These are phyloP conservation scores for Platerodrilus igneus DNA, from an alignment of 2,888 invertebrate genomes.

Conservation along the genomic window DNA sequence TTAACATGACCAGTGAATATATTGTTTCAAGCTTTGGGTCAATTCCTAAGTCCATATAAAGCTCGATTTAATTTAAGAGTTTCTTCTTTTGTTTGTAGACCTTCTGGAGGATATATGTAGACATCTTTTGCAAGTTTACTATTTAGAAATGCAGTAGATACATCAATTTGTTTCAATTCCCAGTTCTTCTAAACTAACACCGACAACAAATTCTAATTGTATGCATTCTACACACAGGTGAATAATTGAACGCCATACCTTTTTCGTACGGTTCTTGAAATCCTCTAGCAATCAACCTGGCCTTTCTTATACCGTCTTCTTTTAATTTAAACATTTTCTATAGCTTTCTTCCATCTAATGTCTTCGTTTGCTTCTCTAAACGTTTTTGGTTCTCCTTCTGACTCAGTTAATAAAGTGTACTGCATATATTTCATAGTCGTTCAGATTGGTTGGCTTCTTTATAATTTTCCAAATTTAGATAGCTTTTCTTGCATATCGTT, in stretches of 20 bases:
- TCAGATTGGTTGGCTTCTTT: too few relatives aligned
- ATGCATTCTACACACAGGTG: too few relatives aligned
- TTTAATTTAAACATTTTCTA: too few relatives aligned
- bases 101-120: conserved; percentile 11
- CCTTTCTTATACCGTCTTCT: conserved; percentile 25
- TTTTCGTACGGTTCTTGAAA: conserved; percentile 23
- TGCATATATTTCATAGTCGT: too few relatives aligned
- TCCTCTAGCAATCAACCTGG: conserved; percentile 27
- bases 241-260: conserved; percentile 5
- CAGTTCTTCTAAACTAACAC: conserved; percentile 11
- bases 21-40: conserved; percentile 12
- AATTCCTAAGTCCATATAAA: conserved; percentile 9
- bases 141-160: conserved; percentile 19
- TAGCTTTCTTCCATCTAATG: too few relatives aligned
- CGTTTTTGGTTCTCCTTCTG: conserved; percentile 7
- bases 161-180: conserved; percentile 13
- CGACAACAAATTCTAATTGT: conserved; percentile 6
- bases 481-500: neutral
- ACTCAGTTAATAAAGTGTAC: too few relatives aligned
- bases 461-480: neutral
- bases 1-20: conserved; percentile 14
- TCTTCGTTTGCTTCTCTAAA: conserved; percentile 8
- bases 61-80: too few relatives aligned
- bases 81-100: conserved; percentile 5
- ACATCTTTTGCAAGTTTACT: conserved; percentile 12